Evolutionary conservation across 2,888 invertebrate genomes (phyloP).

Genomic region (Asteroscopus sphinx): DNA sequence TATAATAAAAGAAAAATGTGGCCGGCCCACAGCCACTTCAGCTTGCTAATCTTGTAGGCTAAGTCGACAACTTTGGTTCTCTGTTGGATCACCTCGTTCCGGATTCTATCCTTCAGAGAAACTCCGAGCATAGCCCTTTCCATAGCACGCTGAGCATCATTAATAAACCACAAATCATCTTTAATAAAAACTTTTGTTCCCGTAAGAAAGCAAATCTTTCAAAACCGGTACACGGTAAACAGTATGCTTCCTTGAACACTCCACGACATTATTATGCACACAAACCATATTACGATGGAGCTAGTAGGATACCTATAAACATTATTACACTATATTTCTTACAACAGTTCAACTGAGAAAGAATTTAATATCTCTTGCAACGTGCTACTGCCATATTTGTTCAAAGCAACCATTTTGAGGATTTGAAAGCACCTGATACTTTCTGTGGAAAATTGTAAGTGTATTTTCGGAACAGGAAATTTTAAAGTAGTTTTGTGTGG

Average conservation of each 20-base stretch:
- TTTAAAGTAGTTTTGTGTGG: background rate
- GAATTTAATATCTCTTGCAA: constrained; percentile 47
- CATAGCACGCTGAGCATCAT: no score
- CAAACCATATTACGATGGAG: background rate
- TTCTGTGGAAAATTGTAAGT: background rate
- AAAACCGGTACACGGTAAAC: background rate
- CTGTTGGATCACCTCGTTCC: no score
- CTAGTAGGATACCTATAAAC: background rate
- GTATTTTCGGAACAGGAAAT: background rate
- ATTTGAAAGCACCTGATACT: constrained; percentile 17
- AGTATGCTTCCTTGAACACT: background rate
- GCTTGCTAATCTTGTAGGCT: no score
- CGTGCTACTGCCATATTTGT: constrained; percentile 25
- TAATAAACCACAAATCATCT: no score
- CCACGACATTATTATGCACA: background rate
- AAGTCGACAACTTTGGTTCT: no score
- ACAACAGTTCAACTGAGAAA: constrained; percentile 19
- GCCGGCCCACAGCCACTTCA: no score
- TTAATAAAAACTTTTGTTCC: no score
- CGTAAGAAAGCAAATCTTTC: no score
- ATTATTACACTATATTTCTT: constrained; percentile 13
- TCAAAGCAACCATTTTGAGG: constrained; percentile 15
- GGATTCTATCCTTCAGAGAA: no score
- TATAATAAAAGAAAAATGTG: no score
- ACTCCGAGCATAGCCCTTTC: no score